Evolutionary conservation across 1,140 invertebrate species (phyloP).

Genomic region (Panulirus ornatus): DNA sequence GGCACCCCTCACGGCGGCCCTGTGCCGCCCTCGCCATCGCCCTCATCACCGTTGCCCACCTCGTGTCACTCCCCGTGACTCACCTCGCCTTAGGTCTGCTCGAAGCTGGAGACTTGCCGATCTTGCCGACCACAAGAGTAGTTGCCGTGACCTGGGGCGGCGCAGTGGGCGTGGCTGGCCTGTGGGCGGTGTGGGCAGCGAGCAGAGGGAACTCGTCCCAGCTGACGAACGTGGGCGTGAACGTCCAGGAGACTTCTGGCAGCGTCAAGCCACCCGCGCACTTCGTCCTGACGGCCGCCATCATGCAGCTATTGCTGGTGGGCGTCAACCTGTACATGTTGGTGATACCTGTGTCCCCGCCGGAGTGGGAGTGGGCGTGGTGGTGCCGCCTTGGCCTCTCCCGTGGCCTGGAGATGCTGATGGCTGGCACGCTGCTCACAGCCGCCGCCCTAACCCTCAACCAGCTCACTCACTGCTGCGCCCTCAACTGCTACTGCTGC

Average conservation of each 20-base stretch:
- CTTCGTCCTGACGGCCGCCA: constrained; percentile 27
- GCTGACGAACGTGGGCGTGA: neutral
- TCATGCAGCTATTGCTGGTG: constrained; percentile 26
- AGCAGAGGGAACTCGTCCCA: neutral
- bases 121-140: constrained; percentile 3
- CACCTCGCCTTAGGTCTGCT: constrained; percentile 15
- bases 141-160: constrained; percentile 43
- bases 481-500: constrained; percentile 37
- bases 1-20: constrained; percentile 20
- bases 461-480: neutral
- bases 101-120: neutral
- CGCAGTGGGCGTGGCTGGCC: constrained; percentile 36
- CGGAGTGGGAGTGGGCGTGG: constrained; percentile 35
- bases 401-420: constrained; percentile 43
- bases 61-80: constrained; percentile 8
- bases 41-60: constrained; percentile 27
- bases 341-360: constrained; percentile 1
- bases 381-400: constrained; percentile 34
- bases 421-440: constrained; percentile 40
- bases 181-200: constrained; percentile 55
- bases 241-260: neutral
- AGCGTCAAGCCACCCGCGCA: constrained; percentile 25
- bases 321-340: constrained; percentile 10
- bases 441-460: constrained; percentile 50
- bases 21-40: constrained; percentile 28